phyloP scores from a whole-genome alignment of 2,888 invertebrate genomes.

The Ormyrus thymus region DNA sequence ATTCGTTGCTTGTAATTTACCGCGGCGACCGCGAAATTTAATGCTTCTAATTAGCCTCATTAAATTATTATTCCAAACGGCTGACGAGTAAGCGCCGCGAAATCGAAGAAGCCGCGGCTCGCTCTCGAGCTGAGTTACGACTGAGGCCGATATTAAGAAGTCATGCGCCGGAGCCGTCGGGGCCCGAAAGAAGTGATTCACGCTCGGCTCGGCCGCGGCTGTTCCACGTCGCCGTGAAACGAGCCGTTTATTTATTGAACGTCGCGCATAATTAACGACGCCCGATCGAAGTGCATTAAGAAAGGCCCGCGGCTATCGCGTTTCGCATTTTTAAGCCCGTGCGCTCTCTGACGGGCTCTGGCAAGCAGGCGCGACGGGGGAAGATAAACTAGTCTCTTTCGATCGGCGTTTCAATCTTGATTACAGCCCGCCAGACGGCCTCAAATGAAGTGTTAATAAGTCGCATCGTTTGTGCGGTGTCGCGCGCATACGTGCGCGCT shows the following conservation, averaged over 20 bases:
- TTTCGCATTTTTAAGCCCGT: conserved; percentile 59
- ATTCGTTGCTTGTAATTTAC: too few relatives aligned
- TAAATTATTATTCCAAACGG: conserved; percentile 32
- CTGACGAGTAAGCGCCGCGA: conserved; percentile 11
- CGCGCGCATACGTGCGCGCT: too few relatives aligned
- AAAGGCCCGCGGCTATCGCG: conserved; percentile 54
- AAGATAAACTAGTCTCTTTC: conserved; percentile 10
- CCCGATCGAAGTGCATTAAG: conserved; percentile 60
- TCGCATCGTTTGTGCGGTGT: not conserved
- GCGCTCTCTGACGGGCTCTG: conserved; percentile 55
- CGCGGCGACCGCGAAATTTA: too few relatives aligned
- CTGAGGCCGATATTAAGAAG: conserved; percentile 42
- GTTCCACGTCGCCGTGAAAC: conserved; percentile 42
- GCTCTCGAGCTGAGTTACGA: conserved; percentile 20
- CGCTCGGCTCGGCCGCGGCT: conserved; percentile 36
- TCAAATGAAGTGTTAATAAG: conserved; percentile 37
- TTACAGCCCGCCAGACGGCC: conserved; percentile 11
- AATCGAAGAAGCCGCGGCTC: conserved; percentile 6
- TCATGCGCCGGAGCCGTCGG: conserved; percentile 16
- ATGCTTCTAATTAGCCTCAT: conserved; percentile 35
- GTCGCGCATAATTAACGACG: conserved; percentile 61
- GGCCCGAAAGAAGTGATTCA: conserved; percentile 57
- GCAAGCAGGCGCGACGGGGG: not conserved
- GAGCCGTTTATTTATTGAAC: conserved; percentile 59
- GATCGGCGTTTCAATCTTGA: not conserved